These are phyloP conservation scores for Alauda arvensis DNA, from an alignment of 2,797 vertebrate species.

Conservation along the genomic window DNA sequence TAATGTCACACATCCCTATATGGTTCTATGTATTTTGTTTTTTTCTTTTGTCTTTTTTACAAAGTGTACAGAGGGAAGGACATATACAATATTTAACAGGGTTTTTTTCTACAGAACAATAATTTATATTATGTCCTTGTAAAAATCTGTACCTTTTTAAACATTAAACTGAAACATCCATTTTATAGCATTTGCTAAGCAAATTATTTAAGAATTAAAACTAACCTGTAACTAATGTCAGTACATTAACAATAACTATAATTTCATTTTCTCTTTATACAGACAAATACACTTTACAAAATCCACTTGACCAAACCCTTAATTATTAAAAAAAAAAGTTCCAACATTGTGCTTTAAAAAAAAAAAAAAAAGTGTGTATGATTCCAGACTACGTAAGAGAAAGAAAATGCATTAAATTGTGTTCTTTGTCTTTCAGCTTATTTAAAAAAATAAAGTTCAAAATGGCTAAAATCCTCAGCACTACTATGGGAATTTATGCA, in stretches of 20 bases:
- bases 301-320: slow-evolving; percentile 78
- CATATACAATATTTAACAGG: slow-evolving; percentile 90
- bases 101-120: slow-evolving; percentile 98
- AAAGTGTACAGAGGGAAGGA: slow-evolving; percentile 94
- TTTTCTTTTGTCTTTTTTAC: slow-evolving; percentile 82
- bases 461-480: slow-evolving; percentile 52
- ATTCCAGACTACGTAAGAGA: slow-evolving; percentile 71
- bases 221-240: slow-evolving; percentile 79
- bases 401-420: slow-evolving; percentile 65
- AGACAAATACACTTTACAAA: slow-evolving; percentile 79
- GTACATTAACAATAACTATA: slow-evolving; percentile 80
- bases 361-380: slow-evolving; percentile 55
- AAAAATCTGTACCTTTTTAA: slow-evolving; percentile 83
- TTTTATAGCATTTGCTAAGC: slow-evolving; percentile 78
- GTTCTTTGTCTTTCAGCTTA: slow-evolving; percentile 75
- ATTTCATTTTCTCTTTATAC: slow-evolving; percentile 78
- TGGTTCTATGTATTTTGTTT: slow-evolving; percentile 78
- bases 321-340: slow-evolving; percentile 65
- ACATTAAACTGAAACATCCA: slow-evolving; percentile 80
- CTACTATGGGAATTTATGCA: slow-evolving; percentile 10
- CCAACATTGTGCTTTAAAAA: slow-evolving; percentile 69
- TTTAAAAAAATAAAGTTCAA: slow-evolving; percentile 70
- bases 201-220: slow-evolving; percentile 79
- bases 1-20: slow-evolving; percentile 84
- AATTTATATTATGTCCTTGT: slow-evolving; percentile 93